Conservation (phyloP, 2,797 vertebrate genomes). For the Microctenopoma steveboyesi region DNA sequence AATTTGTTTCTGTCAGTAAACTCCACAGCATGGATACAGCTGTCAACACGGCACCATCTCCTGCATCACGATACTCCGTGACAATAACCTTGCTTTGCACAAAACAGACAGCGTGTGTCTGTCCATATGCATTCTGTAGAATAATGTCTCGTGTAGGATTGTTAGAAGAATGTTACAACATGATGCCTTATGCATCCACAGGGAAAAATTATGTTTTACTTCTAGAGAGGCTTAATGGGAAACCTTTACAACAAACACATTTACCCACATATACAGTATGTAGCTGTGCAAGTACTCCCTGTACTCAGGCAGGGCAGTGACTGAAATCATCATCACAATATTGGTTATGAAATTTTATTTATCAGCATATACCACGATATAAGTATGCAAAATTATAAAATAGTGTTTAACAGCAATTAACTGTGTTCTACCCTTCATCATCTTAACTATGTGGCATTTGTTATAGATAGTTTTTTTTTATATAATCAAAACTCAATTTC, state of each 20-base stretch:
- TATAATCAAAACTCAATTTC: slow-evolving; percentile 53
- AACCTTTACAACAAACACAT: slow-evolving; percentile 27
- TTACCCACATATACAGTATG: slow-evolving; percentile 1
- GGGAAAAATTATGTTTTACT: slow-evolving; percentile 8
- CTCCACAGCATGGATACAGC: slow-evolving; percentile 66
- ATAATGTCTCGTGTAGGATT: neutral
- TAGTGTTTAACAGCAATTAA: neutral
- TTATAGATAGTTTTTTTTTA: slow-evolving; percentile 24
- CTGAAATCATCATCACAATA: neutral
- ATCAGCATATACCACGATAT: neutral
- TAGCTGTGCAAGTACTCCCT: slow-evolving; percentile 4
- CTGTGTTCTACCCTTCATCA: slow-evolving; percentile 16
- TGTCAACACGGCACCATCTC: slow-evolving; percentile 60
- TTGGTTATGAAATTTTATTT: neutral
- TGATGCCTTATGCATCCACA: slow-evolving; percentile 23
- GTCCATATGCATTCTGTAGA: slow-evolving; percentile 2
- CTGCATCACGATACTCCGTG: slow-evolving; percentile 10
- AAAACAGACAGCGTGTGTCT: slow-evolving; percentile 24
- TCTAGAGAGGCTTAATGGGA: slow-evolving; percentile 20
- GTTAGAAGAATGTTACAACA: slow-evolving; percentile 21
- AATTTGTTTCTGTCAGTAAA: slow-evolving; percentile 76
- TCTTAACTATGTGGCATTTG: slow-evolving; percentile 10
- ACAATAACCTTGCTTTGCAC: slow-evolving; percentile 33
- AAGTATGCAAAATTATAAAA: neutral
- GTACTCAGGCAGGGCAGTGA: neutral